phyloP scores from a whole-genome alignment of 2,888 invertebrate species.

The Microplitis manilae region DNA sequence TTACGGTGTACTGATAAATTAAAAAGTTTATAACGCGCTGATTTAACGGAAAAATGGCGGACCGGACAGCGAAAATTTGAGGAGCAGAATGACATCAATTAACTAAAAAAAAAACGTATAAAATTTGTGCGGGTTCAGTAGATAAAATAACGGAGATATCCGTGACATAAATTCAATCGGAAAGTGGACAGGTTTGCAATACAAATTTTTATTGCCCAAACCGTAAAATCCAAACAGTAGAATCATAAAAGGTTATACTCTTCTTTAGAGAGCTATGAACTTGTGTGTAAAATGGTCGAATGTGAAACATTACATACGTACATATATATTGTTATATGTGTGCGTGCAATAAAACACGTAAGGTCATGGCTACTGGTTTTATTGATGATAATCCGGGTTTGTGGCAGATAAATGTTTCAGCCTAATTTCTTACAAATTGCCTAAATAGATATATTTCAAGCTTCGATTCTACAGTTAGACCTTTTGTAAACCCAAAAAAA shows the following conservation, averaged over 20 bases:
- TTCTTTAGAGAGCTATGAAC: slow-evolving; percentile 2
- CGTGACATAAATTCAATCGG: neutral
- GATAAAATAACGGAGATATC: neutral
- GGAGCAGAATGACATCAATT: too few relatives aligned
- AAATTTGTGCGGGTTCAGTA: neutral
- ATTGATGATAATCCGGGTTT: slow-evolving; percentile 28
- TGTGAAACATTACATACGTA: neutral
- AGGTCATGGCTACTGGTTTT: slow-evolving; percentile 33
- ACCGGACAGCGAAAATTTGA: too few relatives aligned
- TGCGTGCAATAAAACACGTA: slow-evolving; percentile 12
- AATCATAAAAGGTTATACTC: slow-evolving; percentile 13
- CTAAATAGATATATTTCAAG: slow-evolving; percentile 9
- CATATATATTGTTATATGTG: slow-evolving; percentile 9
- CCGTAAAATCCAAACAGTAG: slow-evolving; percentile 20
- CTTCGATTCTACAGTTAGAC: neutral
- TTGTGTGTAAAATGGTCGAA: slow-evolving; percentile 25
- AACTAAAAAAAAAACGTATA: neutral
- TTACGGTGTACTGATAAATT: too few relatives aligned
- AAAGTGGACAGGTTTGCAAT: neutral
- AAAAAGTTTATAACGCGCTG: too few relatives aligned
- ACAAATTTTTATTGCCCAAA: slow-evolving; percentile 7
- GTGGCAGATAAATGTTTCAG: slow-evolving; percentile 11
- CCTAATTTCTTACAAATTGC: slow-evolving; percentile 8
- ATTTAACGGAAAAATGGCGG: too few relatives aligned
- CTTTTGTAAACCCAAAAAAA: neutral